Evolutionary conservation across 2,888 invertebrate species (phyloP).

Genomic region (Thereva nobilitata): DNA sequence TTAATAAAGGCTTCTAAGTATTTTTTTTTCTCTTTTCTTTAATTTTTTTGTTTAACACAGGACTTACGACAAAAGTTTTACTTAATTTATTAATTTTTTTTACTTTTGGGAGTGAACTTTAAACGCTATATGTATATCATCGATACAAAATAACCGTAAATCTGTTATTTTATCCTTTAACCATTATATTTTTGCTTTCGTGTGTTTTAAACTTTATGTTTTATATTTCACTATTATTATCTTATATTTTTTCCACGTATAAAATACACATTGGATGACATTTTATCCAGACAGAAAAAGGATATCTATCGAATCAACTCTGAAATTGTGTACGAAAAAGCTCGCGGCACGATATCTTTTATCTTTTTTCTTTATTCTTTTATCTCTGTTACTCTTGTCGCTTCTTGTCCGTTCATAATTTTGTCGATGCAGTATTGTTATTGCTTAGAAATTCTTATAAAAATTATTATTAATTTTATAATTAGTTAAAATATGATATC

Average conservation of each 20-base stretch:
- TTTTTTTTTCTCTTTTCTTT: background rate
- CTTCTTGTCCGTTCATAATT: conserved; percentile 12
- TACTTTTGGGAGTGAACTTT: background rate
- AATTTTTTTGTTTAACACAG: background rate
- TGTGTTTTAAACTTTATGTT: no score
- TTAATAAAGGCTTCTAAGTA: no score
- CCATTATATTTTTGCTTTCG: no score
- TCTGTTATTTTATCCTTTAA: no score
- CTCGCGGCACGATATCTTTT: conserved; percentile 22
- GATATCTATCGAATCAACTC: conserved; percentile 19
- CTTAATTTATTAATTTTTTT: background rate
- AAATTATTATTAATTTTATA: conserved; percentile 8
- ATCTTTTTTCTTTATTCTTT: conserved; percentile 8
- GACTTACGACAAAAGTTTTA: background rate
- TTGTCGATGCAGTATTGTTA: conserved; percentile 22
- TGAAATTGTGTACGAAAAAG: conserved; percentile 31
- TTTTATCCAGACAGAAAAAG: conserved; percentile 33
- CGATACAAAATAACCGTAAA: no score
- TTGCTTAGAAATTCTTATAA: conserved; percentile 10
- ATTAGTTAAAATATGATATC: no score
- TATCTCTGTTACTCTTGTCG: conserved; percentile 21
- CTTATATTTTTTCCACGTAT: no score
- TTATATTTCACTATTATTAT: no score
- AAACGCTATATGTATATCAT: no score
- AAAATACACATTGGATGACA: conserved; percentile 21